These are phyloP conservation scores for Leptobrachium ailaonicum DNA, from an alignment of 2,113 vertebrate genomes.

Conservation along the genomic window DNA sequence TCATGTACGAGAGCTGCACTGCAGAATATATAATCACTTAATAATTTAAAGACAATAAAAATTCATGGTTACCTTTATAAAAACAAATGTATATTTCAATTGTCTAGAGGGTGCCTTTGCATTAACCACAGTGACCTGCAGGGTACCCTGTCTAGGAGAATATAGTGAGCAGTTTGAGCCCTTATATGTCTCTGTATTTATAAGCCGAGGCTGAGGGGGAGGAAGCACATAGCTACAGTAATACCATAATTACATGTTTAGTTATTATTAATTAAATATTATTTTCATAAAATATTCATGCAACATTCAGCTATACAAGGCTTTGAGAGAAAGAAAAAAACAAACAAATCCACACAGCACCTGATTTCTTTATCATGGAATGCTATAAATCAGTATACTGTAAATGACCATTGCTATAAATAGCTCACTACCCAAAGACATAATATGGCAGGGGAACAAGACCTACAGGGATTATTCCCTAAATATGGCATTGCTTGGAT, in stretches of 20 bases:
- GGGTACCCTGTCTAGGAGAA: not conserved
- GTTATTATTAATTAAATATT: constrained; percentile 41
- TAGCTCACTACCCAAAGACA: too few relatives aligned
- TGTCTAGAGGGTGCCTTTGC: not conserved
- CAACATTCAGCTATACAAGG: constrained; percentile 6
- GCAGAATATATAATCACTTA: constrained; percentile 14
- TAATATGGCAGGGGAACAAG: too few relatives aligned
- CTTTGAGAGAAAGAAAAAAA: constrained; percentile 12
- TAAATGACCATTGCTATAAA: not conserved
- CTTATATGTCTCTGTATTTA: constrained; percentile 8
- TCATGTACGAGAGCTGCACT: not conserved
- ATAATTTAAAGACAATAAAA: constrained; percentile 36
- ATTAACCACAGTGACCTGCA: constrained; percentile 24
- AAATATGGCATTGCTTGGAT: too few relatives aligned
- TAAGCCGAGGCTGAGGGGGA: constrained; percentile 10
- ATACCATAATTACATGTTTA: constrained; percentile 34
- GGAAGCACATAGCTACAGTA: constrained; percentile 11
- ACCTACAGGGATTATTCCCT: too few relatives aligned
- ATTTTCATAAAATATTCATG: constrained; percentile 35
- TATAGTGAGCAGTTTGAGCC: not conserved
- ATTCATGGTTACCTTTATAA: not conserved
- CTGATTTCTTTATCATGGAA: constrained; percentile 22
- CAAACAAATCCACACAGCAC: not conserved
- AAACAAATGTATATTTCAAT: constrained; percentile 13
- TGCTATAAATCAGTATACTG: not conserved